Evolutionary conservation across 2,113 vertebrate genomes (phyloP), one percentile per base, ranked within the genome.

Genomic region (Syrmaticus mikado): DNA sequence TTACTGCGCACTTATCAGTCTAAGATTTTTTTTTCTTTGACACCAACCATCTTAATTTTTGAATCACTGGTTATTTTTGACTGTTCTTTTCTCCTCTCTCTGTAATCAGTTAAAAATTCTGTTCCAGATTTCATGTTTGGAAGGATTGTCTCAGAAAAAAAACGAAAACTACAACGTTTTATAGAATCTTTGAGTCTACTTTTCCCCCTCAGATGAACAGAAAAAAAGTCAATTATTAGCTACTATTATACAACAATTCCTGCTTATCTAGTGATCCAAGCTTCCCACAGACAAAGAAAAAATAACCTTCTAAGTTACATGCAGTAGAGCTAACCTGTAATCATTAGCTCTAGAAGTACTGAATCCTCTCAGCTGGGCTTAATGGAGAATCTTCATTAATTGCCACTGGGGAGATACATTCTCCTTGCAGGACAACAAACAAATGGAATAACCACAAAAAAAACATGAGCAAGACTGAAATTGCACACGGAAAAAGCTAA

Each of bases 191-290:
- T 64, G 68, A 30, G 8, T 38, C 40, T 80, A 48, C 61, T 68
- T 95, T 85, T 83, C 12, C 45, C 32, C 19, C 46, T 81, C 60
- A 93, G 58, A 80, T 58, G 64, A 85, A 77, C n/a, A 89, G 53
- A 85, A 93, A 90, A 85, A 93, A 90, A 83, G 83, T 70, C 27
- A 90, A 83, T 92, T 71, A 90, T 83, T 81, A 92, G 25, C 38
- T 72, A 82, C 16, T 21, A 60, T 55, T 78, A 58, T 53, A 30
- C 18, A 66, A 43, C 3, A 82, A 62, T 55, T 80, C 50, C 14
- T 80, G 60, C 14, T 62, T 65, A 85, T 87, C 9, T 70, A 84
- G 45, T 89, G 48, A 89, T 79, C n/a, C 60, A 87, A 30, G 3
- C 24, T 91, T 40, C 81, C n/a, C 41, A 46, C 7, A 74, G 65